Base-by-base conservation (phyloP, 2,888 invertebrate genomes). In the Alloplasta piceator region DNA sequence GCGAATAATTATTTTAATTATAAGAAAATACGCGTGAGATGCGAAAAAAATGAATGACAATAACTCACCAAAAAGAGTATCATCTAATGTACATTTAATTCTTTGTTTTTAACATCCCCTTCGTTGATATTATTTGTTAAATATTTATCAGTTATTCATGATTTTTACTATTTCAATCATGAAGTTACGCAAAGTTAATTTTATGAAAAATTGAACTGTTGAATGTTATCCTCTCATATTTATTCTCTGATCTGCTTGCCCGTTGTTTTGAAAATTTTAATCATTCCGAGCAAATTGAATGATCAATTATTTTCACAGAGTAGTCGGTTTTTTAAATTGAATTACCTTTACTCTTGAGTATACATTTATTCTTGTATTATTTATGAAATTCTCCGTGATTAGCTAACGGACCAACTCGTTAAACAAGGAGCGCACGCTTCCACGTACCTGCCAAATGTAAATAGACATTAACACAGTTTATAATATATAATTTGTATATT, bases 381-480 rank as follows among this genome's bases (percentile, higher is more conserved):
- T 10, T 12, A 52, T 67, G 14, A 16, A 43, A 68, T 67, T 70
- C 64, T 80, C 26, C 3, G 75, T 80, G 80, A 80, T 80, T 80
- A 80, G 66, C 61, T 63, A 67, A 66, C 70, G 60, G 72, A 76
- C 70, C 64, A 79, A 74, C 64, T 70, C 70, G 79, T 78, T 78
- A 78, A 82, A 80, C 78, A 82, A 78, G 84, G 81, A 84, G 84
- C 84, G 84, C 84, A 84, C 83, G 84, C 84, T 84, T 84, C 84
- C 83, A 84, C 64, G 84, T 84, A 84, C 84, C 84, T 84, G 84
- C 84, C 84, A 84, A 84, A 83, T 83, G 82, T 82, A 84, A 61
- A 82, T 82, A 82, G 70, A 72, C 41, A n/a, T 72, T 16, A 46
- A 12, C 48, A 12, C 12, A 14, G 52, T 7, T 14, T 4, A 26